Percentiles rank a stretch among this genome's conserved stretches.
Evolutionary conservation across 2,797 vertebrate species (phyloP).

Genomic region (Loriculus beryllinus): DNA sequence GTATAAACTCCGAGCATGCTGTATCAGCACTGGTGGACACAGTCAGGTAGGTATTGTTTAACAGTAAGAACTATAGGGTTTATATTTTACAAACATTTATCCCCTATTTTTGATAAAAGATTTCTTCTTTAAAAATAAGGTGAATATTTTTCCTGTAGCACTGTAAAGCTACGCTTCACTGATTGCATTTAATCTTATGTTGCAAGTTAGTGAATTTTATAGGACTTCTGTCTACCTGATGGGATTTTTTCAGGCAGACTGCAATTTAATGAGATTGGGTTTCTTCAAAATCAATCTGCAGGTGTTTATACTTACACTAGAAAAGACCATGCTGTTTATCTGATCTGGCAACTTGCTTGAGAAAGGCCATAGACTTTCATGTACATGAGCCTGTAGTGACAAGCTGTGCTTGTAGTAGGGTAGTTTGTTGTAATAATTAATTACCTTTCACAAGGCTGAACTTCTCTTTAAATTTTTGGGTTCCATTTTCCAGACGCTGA

Average conservation of each 20-base stretch:
- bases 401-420: not conserved
- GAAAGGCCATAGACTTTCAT: not conserved
- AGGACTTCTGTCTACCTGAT: not conserved
- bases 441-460: not conserved
- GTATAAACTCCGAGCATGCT: constrained; percentile 91
- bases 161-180: not conserved
- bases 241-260: not conserved
- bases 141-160: not conserved
- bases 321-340: not conserved
- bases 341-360: not conserved
- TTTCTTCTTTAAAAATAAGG: not conserved
- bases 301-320: not conserved
- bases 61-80: accelerated
- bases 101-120: not conserved
- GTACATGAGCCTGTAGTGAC: not conserved
- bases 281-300: not conserved
- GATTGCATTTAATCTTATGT: not conserved
- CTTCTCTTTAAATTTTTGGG: not conserved
- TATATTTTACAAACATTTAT: not conserved
- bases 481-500: not conserved
- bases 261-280: not conserved
- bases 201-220: not conserved
- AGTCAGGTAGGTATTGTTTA: constrained; percentile 82
- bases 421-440: not conserved
- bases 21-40: constrained; percentile 94